These are phyloP conservation scores for Crossoptilon crossoptilon DNA, from an alignment of 2,797 vertebrate species.

Conservation along the genomic window DNA sequence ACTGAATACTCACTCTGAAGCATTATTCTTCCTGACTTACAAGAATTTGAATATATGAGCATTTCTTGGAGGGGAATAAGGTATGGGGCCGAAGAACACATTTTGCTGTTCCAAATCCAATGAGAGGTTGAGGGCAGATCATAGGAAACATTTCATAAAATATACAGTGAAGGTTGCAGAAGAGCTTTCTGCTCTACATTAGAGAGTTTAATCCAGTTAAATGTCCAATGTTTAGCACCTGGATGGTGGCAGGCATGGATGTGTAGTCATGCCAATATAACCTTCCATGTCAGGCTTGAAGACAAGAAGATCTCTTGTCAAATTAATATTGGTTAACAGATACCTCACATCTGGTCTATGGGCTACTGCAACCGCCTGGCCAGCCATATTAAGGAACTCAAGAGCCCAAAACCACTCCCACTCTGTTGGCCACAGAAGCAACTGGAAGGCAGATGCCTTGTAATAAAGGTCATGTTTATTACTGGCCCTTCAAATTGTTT, in stretches of 20 bases:
- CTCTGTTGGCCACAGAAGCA: not conserved
- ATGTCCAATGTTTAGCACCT: not conserved
- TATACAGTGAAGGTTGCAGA: not conserved
- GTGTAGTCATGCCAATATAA: not conserved
- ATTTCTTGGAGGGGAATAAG: not conserved
- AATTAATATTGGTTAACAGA: not conserved
- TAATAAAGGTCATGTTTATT: slow-evolving; percentile 19
- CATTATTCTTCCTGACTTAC: not conserved
- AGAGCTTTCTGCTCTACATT: not conserved
- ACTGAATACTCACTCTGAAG: not conserved
- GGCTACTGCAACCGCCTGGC: not conserved
- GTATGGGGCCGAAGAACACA: not conserved
- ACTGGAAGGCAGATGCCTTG: not conserved
- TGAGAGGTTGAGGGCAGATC: not conserved
- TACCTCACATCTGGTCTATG: not conserved
- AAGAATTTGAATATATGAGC: not conserved
- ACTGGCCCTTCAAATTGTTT: slow-evolving; percentile 5
- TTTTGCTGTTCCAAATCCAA: not conserved
- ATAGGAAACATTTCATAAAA: not conserved
- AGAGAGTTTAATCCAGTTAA: not conserved
- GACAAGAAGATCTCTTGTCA: not conserved
- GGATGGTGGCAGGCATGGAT: not conserved
- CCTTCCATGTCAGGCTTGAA: not conserved
- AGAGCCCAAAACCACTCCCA: not conserved
- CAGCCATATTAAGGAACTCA: not conserved